phyloP scores from a whole-genome alignment of 2,113 vertebrate genomes.

The Gymnarchus niloticus region DNA sequence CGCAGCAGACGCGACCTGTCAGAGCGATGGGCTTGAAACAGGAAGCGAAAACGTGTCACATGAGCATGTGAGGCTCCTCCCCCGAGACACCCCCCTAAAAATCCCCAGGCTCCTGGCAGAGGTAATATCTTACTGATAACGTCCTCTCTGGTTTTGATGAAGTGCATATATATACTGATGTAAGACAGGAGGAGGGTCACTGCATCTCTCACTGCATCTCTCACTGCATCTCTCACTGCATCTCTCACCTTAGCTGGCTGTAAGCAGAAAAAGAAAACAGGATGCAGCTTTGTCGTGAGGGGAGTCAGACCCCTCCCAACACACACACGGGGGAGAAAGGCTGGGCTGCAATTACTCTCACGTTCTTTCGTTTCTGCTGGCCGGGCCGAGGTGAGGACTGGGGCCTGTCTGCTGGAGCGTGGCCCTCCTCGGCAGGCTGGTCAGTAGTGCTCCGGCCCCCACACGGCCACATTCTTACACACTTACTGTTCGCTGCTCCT shows the following conservation, averaged over 20 bases:
- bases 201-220: neutral
- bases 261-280: neutral
- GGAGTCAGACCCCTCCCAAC: neutral
- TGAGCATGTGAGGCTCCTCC: neutral
- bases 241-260: too few relatives aligned
- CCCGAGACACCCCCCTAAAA: neutral
- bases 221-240: neutral
- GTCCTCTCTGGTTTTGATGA: neutral
- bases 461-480: neutral
- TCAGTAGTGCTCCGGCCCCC: neutral
- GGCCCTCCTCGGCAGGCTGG: neutral
- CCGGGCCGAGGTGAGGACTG: too few relatives aligned
- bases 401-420: neutral
- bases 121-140: neutral
- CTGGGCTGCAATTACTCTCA: neutral
- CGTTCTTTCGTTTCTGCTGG: neutral
- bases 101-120: too few relatives aligned
- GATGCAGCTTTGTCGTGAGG: too few relatives aligned
- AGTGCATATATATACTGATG: neutral
- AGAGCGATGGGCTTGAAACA: neutral
- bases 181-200: neutral
- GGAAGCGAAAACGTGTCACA: neutral
- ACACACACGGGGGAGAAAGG: neutral
- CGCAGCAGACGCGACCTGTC: too few relatives aligned
- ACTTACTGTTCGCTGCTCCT: neutral